Evolutionary conservation across 2,113 vertebrate genomes (phyloP), one percentile per base, ranked within the genome.

Genomic region (Sylvilagus bachmani): DNA sequence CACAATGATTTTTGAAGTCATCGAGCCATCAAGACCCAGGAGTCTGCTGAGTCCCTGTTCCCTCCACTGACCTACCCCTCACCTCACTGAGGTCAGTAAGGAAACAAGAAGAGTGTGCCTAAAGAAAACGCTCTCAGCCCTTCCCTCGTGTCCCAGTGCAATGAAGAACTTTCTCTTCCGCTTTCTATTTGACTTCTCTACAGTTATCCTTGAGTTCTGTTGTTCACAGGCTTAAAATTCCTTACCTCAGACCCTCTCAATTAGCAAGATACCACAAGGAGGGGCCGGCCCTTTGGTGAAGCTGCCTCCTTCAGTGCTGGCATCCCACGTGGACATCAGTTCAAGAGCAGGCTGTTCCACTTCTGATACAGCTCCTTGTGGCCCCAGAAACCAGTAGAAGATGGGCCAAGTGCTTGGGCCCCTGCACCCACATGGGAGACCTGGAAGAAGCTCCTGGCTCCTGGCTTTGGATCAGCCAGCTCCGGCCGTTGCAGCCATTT

Each of bases 1-100:
- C 12, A 94, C 88, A 95, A 74, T 44, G 21, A 5, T 61, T 93
- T 89, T 89, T 10, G 17, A 91, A 97, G 64, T 86, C n/a, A 89
- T 53, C 29, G 49, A 69, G 22, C 77, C 49, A 81, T 73, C 44
- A 44, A 44, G 44, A 44, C 44, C 44, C 44, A 44, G 44, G 44
- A 44, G 44, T 5, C 49, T 55, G 17, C 86, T 16, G 91, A 14
- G 67, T 75, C 44, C 53, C 33, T 70, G 44, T 25, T 12, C 16
- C 19, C 24, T 12, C 4, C 4, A 75, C 12, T 86, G 3, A 58
- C 25, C 75, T 89, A 62, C 62, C 66, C 51, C 82, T 19, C 64
- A 38, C 51, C 13, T 64, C 49, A 67, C 53, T 66, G n/a, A 29
- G 13, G 81, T 81, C 49, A 74, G 58, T 25, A 71, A 71, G 58